Percentiles rank a stretch among this genome's conserved stretches.
These are phyloP conservation scores for Wiebesia pumilae DNA, from an alignment of 1,140 invertebrate species.

Conservation along the genomic window DNA sequence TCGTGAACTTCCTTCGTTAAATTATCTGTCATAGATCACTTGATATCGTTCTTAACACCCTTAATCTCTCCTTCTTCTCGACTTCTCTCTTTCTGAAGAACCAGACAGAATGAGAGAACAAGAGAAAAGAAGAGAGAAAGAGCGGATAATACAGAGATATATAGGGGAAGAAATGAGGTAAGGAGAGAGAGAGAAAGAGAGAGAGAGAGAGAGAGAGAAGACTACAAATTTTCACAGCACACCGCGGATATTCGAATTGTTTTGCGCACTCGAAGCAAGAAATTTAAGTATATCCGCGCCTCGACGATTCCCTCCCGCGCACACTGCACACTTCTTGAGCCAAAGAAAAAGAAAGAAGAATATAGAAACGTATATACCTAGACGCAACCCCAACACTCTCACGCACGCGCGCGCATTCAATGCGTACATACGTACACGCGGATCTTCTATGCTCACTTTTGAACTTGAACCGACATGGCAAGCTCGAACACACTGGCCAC, in stretches of 20 bases:
- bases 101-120: neutral
- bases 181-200: too few species aligned
- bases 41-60: neutral
- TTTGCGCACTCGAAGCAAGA: neutral
- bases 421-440: too few species aligned
- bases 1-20: neutral
- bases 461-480: slow-evolving; percentile 11
- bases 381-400: too few species aligned
- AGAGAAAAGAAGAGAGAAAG: neutral
- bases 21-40: slow-evolving; percentile 3
- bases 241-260: slow-evolving; percentile 15
- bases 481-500: neutral
- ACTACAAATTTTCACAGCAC: slow-evolving; percentile 2
- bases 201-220: neutral
- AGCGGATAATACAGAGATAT: too few species aligned
- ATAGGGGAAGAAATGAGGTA: too few species aligned
- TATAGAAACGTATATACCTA: neutral
- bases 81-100: neutral
- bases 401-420: too few species aligned
- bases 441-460: neutral
- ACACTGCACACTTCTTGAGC: neutral
- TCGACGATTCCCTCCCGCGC: neutral
- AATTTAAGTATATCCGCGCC: neutral
- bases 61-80: neutral
- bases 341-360: slow-evolving; percentile 10